Evolutionary conservation across 2,888 invertebrate genomes (phyloP).

Genomic region (Agrotis puta): DNA sequence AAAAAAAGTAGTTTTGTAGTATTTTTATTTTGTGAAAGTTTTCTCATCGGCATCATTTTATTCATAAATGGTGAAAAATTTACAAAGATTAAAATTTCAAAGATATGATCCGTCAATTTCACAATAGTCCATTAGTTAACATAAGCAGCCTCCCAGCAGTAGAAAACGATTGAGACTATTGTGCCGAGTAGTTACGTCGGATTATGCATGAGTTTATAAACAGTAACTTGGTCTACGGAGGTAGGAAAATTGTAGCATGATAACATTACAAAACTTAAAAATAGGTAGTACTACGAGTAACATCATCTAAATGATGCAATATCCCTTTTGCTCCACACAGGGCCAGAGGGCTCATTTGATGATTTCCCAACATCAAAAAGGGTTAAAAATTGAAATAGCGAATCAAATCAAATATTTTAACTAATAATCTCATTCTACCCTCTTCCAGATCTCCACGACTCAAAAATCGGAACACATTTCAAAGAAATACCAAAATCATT

Average conservation of each 20-base stretch:
- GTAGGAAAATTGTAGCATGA: not conserved
- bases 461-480: constrained; percentile 66
- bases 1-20: constrained; percentile 23
- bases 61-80: fast-evolving
- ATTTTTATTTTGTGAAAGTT: not conserved
- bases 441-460: constrained; percentile 67
- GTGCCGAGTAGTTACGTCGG: no score
- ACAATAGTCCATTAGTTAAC: no score
- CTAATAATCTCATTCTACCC: not conserved
- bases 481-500: constrained; percentile 80
- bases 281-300: not conserved
- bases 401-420: not conserved
- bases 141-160: no score
- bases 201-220: not conserved
- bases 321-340: no score
- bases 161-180: no score
- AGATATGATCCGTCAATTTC: no score
- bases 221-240: not conserved
- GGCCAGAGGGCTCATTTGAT: no score
- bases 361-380: no score
- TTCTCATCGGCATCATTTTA: not conserved
- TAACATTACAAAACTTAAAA: not conserved
- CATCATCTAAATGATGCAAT: not conserved
- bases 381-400: not conserved
- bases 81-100: no score